Conservation (phyloP, 2,888 invertebrate genomes). For the Coleophora deauratella region DNA sequence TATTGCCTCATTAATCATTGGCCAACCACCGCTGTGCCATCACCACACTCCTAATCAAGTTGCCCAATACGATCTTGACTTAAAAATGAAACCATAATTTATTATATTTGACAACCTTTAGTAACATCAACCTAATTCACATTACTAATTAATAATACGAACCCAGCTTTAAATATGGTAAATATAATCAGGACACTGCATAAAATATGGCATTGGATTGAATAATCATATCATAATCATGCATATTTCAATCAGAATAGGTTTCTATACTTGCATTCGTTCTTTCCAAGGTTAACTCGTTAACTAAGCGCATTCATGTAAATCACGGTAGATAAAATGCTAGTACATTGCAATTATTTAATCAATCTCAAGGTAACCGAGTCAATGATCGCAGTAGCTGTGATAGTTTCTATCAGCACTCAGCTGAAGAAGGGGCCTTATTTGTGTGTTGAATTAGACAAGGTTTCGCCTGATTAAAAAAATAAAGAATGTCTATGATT, state of each 20-base stretch:
- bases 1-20: conserved; percentile 11
- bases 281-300: conserved; percentile 39
- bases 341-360: neutral
- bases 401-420: no score
- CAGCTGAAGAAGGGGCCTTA: no score
- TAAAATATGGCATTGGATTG: neutral
- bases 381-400: no score
- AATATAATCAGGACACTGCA: neutral
- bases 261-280: conserved; percentile 20
- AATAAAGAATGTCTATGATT: no score
- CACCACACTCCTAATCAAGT: conserved; percentile 9
- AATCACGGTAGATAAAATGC: conserved; percentile 7
- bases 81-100: neutral
- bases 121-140: no score
- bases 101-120: neutral
- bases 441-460: no score
- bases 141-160: no score
- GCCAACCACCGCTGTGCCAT: neutral
- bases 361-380: no score
- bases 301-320: conserved; percentile 23
- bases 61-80: conserved; percentile 14
- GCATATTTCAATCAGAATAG: conserved; percentile 9
- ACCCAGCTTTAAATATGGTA: no score
- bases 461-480: no score
- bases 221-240: neutral